Base-by-base conservation (phyloP, 64 coral and sea anemone genomes). In the Stylophora pistillata region DNA sequence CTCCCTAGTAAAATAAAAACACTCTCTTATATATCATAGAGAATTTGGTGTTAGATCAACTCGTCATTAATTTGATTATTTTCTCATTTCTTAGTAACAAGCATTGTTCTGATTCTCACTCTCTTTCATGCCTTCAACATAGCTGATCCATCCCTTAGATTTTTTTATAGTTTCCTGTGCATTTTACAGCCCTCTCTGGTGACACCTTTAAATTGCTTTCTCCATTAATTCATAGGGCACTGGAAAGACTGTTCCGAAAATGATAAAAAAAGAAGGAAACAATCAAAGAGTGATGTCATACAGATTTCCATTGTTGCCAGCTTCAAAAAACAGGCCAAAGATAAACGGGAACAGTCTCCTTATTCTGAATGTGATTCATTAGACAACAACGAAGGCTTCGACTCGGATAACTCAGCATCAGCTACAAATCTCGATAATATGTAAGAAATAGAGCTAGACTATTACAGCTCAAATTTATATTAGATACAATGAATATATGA, bases 351-450 rank as follows among this genome's bases (percentile, higher is more conserved):
- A 80, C 77, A 80, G 55, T 31, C 56, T 80, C 31, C 77, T 61
- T 25, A 80, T 80, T 80, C 56, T 80, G 77, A 80, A 37, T 15
- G 31, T 88, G 86, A 88, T 77, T 55, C 86, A 88, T 63, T 88
- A 72, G 86, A 88, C 72, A 77, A 60, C 72, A 88, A 88, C 61
- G 86, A 76, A 76, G 56, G 47, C 86, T 88, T 88, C 28, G 56
- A 88, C 86, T 88, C 76, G 86, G 86, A 88, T 77, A 88, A 88
- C 86, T 88, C 86, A 88, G 86, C 86, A 76, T 87, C 86, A 87
- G 86, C 86, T 88, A 77, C 72, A 88, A 77, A 76, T 88, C 86
- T 88, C 76, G 86, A 88, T 88, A 76, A 76, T 62, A 76, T 76
- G 86, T 74, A 88, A 88, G 86, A 88, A 76, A 86, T 86, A 86